Evolutionary conservation across 2,888 invertebrate genomes (phyloP).

Genomic region (Dryomyza anilis): DNA sequence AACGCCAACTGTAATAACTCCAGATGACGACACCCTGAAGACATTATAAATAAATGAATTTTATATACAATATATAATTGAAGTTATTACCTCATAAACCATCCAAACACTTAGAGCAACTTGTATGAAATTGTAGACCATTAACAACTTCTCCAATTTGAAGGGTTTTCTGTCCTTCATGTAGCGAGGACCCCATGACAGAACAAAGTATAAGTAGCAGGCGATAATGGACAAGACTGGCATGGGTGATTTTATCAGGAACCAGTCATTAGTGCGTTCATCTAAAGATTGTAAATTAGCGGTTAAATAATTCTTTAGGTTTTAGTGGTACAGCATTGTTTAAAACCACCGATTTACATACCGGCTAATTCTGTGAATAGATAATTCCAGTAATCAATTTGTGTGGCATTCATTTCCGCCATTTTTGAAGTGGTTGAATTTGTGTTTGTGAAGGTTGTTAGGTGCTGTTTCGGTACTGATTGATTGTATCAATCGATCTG

Average conservation of each 20-base stretch:
- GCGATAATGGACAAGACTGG: conserved; percentile 71
- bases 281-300: conserved; percentile 58
- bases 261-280: conserved; percentile 70
- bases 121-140: conserved; percentile 88
- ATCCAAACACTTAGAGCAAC: conserved; percentile 81
- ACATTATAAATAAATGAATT: not conserved
- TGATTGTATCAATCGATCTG: no score
- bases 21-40: conserved; percentile 69
- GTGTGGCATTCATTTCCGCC: conserved; percentile 68
- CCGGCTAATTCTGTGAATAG: conserved; percentile 72
- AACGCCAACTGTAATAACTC: conserved; percentile 86
- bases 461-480: conserved; percentile 33
- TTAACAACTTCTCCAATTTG: conserved; percentile 76
- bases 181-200: conserved; percentile 80
- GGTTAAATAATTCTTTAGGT: not conserved
- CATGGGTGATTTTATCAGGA: conserved; percentile 71
- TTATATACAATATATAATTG: no score
- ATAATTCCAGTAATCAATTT: conserved; percentile 67
- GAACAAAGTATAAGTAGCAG: conserved; percentile 74
- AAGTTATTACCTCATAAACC: conserved; percentile 65
- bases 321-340: not conserved
- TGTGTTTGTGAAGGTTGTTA: conserved; percentile 15
- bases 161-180: conserved; percentile 89
- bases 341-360: conserved; percentile 51
- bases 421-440: conserved; percentile 45